A percentile compares a stretch with the other conserved stretches of the same genome.
Evolutionary conservation across 2,888 invertebrate genomes (phyloP).

Genomic region (Diarsia brunnea): DNA sequence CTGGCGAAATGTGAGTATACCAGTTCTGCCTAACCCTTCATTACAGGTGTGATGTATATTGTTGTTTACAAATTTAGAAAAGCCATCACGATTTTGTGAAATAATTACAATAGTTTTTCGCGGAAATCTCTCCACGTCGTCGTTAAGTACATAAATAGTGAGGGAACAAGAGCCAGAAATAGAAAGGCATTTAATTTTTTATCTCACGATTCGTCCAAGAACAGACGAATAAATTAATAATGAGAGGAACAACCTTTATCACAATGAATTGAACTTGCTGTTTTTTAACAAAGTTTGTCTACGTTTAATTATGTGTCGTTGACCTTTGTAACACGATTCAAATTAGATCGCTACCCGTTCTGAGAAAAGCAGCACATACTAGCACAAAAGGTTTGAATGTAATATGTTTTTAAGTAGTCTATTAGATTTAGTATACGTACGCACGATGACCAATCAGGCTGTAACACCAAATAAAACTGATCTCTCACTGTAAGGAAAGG

Average conservation of each 20-base stretch:
- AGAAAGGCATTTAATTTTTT: slow-evolving; percentile 54
- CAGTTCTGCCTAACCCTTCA: background rate
- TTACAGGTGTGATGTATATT: too few relatives aligned
- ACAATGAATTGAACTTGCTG: slow-evolving; percentile 56
- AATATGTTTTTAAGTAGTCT: slow-evolving; percentile 37
- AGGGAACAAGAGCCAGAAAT: slow-evolving; percentile 25
- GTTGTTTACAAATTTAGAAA: too few relatives aligned
- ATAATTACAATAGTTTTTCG: slow-evolving; percentile 7
- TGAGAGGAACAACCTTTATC: slow-evolving; percentile 58
- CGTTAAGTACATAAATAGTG: slow-evolving; percentile 13
- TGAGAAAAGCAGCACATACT: slow-evolving; percentile 12
- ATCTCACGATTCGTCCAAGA: slow-evolving; percentile 44
- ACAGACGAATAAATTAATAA: slow-evolving; percentile 60
- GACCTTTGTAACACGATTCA: slow-evolving; percentile 58
- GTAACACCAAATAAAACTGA: too few relatives aligned
- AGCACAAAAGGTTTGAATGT: slow-evolving; percentile 35
- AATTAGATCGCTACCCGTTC: slow-evolving; percentile 53
- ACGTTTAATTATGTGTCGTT: slow-evolving; percentile 61
- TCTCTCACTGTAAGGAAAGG: too few relatives aligned
- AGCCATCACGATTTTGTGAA: background rate
- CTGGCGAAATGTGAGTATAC: background rate
- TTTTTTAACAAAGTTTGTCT: slow-evolving; percentile 56
- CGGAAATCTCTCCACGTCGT: slow-evolving; percentile 13
- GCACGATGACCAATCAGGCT: too few relatives aligned
- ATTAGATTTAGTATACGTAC: slow-evolving; percentile 14